These are phyloP conservation scores for Poecilus cupreus DNA, from an alignment of 2,888 invertebrate genomes.

Conservation along the genomic window DNA sequence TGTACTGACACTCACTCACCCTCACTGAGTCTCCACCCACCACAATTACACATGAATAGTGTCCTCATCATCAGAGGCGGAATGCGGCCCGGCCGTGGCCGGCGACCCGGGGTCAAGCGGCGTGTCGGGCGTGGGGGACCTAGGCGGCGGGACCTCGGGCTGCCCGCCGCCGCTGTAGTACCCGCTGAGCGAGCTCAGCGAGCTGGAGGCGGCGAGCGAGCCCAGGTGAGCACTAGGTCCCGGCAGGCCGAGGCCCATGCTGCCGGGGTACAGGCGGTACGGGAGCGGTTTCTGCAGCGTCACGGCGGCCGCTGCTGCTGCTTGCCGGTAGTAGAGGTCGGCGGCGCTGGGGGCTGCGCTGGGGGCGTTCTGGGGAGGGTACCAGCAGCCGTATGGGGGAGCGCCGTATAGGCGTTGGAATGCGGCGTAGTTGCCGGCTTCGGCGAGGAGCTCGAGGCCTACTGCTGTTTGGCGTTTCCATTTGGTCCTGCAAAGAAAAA, in stretches of 20 bases:
- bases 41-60: conserved; percentile 77
- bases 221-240: conserved; percentile 82
- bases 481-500: conserved; percentile 86
- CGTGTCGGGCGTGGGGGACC: conserved; percentile 73
- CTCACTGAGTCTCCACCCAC: conserved; percentile 1
- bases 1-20: conserved; percentile 47
- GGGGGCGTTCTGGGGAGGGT: conserved; percentile 76
- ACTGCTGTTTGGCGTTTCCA: conserved; percentile 99
- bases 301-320: conserved; percentile 82
- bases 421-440: conserved; percentile 99
- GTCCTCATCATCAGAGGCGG: conserved; percentile 78
- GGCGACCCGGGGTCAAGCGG: conserved; percentile 80
- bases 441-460: conserved; percentile 95
- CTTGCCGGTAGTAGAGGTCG: conserved; percentile 89
- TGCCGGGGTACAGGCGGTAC: conserved; percentile 80
- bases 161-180: conserved; percentile 76
- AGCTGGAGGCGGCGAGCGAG: conserved; percentile 81
- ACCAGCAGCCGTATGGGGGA: conserved; percentile 81
- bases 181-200: conserved; percentile 76
- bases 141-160: conserved; percentile 72
- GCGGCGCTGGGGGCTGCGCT: conserved; percentile 80
- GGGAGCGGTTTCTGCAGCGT: conserved; percentile 92
- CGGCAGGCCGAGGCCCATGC: conserved; percentile 79
- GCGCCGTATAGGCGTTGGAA: conserved; percentile 94
- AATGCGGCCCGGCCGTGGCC: conserved; percentile 70